Evolutionary conservation across 1,140 invertebrate species (phyloP).

Genomic region (Laupala kohalensis): DNA sequence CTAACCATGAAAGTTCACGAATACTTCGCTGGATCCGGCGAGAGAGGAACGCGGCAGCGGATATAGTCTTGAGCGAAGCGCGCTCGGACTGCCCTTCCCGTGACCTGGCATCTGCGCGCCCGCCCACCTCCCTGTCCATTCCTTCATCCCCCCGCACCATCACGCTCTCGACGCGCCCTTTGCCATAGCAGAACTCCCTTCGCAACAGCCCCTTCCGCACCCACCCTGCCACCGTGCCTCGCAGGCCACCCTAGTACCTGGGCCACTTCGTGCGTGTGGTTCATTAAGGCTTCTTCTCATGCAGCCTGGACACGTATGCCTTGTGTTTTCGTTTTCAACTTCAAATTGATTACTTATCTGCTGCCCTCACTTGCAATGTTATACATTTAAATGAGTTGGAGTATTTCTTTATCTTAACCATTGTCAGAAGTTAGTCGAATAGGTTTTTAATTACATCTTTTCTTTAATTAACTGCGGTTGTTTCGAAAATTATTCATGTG

Average conservation of each 20-base stretch:
- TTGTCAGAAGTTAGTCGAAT: background rate
- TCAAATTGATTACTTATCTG: background rate
- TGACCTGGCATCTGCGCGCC: background rate
- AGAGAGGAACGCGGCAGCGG: no score
- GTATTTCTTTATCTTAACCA: background rate
- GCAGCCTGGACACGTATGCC: background rate
- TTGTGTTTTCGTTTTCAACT: background rate
- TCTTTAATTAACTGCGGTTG: background rate
- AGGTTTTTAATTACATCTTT: background rate
- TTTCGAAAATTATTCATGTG: background rate
- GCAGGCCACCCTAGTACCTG: background rate
- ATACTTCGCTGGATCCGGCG: no score
- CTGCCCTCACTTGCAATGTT: background rate
- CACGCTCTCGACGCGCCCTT: background rate
- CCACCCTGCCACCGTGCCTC: background rate
- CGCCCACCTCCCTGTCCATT: background rate
- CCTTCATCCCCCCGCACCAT: no score
- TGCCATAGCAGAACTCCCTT: no score
- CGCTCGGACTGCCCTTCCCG: background rate
- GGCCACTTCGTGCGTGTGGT: background rate
- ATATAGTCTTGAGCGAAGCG: no score
- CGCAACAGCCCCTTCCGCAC: background rate
- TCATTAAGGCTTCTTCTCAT: background rate
- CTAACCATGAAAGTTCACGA: no score
- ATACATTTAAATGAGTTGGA: background rate